Base-by-base conservation (phyloP, 2,113 vertebrate genomes). In the Climacteris rufus region DNA sequence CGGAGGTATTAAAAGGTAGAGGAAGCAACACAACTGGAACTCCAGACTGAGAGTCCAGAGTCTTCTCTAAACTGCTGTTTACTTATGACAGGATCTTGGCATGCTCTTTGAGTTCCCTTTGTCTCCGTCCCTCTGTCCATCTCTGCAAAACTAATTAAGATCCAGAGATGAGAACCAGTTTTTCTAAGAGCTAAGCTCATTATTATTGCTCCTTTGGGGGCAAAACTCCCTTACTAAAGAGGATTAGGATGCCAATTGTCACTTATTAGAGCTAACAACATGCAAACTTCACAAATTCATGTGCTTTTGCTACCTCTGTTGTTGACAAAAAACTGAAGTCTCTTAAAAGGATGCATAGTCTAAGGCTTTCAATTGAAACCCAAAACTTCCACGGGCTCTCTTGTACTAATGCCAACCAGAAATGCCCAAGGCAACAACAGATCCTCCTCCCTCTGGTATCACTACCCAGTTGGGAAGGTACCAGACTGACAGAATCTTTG, bases 81-180 rank as follows among this genome's bases (percentile, higher is more conserved):
- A 65, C 45, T 74, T 45, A 39, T 6, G 79, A 79, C 87, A 80
- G 84, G 78, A 83, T 90, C 63, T 77, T 94, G 95, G 90, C 89
- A 80, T 2, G 33, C 10, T 66, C 39, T 69, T 83, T n/a, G 39
- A 63, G 16, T 54, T 86, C 78, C 82, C 42, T 91, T 82, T 82
- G 35, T 87, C 75, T 93, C 84, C 0, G 1, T 76, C 71, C 54
- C 63, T 56, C 77, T 63, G 82, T 80, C 71, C 71, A 69, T 49
- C 74, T 69, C 87, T 89, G 82, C 68, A 91, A 94, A 95, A 87
- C 59, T 66, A 89, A 49, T 87, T 63, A 72, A 70, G 54, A 90
- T 35, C 33, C 81, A 87, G 74, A 90, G 78, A 72, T 3, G 42
- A 89, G 53, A 77, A 92, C 6, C 42, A 74, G 11, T 77, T 86